Base-by-base conservation (phyloP, 2,113 vertebrate species). In the Bostrychus sinensis region DNA sequence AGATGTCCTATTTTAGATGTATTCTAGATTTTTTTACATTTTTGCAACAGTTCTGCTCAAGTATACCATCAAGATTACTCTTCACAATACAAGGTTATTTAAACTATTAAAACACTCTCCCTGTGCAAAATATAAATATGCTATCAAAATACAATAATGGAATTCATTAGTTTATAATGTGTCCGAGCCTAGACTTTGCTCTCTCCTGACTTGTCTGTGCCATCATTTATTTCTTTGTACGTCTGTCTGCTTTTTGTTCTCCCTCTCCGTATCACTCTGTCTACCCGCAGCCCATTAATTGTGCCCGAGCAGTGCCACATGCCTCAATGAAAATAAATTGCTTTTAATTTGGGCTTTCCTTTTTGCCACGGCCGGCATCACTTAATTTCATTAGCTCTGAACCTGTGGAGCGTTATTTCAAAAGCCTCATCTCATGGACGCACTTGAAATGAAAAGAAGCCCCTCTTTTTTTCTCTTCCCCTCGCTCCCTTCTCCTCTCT, bases 331-430 rank as follows among this genome's bases (percentile, higher is more conserved):
- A 94, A 91, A 96, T 94, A 96, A 96, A 96, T 96, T 92, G 93
- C 95, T 98, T 93, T 97, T 95, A 95, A 98, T 99, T 96, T 90
- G 91, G 90, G 90, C 93, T 93, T 94, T 89, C 88, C 91, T 90
- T 90, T 86, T 89, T 91, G 86, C 92, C 64, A 92, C 92, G 93
- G 93, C 93, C 92, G 90, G 90, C 92, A 92, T 94, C 94, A 93
- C 94, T 96, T 98, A 95, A 98, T 98, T 98, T 97, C 95, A 97
- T 98, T 98, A 98, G 94, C 93, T 92, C 75, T 72, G 84, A 92
- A 98, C 96, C 96, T 97, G 96, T 97, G 93, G 96, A 96, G 93
- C 92, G 90, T 75, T 89, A 93, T 91, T 94, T 96, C 93, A 92
- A 95, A 93, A 93, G 95, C 94, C 88, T 94, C 94, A 91, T 94